phyloP scores from a whole-genome alignment of 2,113 vertebrate genomes.

The Notothenia rossii region DNA sequence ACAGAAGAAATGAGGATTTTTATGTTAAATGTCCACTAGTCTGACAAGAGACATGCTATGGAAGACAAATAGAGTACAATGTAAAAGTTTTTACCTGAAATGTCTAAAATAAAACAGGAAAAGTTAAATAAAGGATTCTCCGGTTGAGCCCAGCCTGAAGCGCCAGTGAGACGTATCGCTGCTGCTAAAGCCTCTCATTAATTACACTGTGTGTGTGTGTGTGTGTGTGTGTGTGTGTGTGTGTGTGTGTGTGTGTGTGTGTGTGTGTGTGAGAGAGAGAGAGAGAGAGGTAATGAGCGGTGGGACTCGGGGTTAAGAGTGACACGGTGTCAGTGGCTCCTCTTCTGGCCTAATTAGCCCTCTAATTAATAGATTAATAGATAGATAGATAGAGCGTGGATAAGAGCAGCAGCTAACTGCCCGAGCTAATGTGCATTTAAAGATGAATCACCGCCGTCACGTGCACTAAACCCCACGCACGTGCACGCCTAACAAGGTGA shows the following conservation, averaged over 20 bases:
- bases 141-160: not conserved
- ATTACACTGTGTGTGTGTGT: constrained; percentile 50
- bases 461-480: not conserved
- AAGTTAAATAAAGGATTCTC: not conserved
- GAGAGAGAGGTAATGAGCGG: constrained; percentile 60
- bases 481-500: constrained; percentile 29
- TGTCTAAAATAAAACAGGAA: not conserved
- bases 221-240: constrained; percentile 17
- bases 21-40: too few relatives aligned
- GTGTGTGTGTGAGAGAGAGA: constrained; percentile 73
- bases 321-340: constrained; percentile 71
- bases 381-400: constrained; percentile 56
- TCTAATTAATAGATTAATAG: constrained; percentile 80
- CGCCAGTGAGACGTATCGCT: constrained; percentile 33
- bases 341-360: constrained; percentile 78
- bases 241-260: constrained; percentile 58
- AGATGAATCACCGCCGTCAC: constrained; percentile 49
- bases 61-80: too few relatives aligned
- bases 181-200: constrained; percentile 64
- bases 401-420: constrained; percentile 72
- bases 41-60: too few relatives aligned
- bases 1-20: too few relatives aligned
- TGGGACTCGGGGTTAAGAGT: constrained; percentile 63
- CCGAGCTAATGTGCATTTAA: constrained; percentile 38
- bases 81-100: too few relatives aligned